phyloP scores from a whole-genome alignment of 2,888 invertebrate genomes.

The Sphaeridia pumilis region DNA sequence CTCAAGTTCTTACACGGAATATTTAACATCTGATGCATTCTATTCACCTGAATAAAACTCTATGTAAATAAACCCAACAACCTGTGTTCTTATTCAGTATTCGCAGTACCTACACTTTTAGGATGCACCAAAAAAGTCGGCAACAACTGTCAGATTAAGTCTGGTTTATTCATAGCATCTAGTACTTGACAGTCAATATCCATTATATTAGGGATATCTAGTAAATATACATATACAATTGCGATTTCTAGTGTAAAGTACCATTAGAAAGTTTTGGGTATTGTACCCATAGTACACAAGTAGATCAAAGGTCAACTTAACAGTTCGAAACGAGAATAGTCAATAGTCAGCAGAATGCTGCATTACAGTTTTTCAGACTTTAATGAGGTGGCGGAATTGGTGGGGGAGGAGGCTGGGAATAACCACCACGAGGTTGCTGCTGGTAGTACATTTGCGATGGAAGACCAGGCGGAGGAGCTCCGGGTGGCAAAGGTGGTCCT shows the following conservation, averaged over 20 bases:
- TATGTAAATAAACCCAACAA: conserved; percentile 2
- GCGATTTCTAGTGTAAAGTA: neutral
- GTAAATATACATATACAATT: too few relatives aligned
- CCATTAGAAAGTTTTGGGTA: too few relatives aligned
- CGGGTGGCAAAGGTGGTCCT: neutral
- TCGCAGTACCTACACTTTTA: too few relatives aligned
- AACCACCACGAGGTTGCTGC: conserved; percentile 2
- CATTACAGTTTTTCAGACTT: neutral
- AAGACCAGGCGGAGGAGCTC: conserved; percentile 6
- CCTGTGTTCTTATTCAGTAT: too few relatives aligned
- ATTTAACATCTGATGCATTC: conserved; percentile 4
- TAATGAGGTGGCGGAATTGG: conserved; percentile 6
- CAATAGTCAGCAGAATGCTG: too few relatives aligned
- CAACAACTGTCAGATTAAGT: neutral
- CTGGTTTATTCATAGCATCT: too few relatives aligned
- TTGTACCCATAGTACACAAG: too few relatives aligned
- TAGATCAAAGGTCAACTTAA: too few relatives aligned
- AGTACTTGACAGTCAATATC: too few relatives aligned
- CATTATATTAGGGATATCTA: too few relatives aligned
- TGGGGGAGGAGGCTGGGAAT: conserved; percentile 10
- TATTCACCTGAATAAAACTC: conserved; percentile 3
- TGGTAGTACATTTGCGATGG: conserved; percentile 3
- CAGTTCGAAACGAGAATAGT: too few relatives aligned
- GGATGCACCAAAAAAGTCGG: neutral
- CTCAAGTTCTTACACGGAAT: conserved; percentile 1